Evolutionary conservation across 1,140 invertebrate genomes (phyloP), one percentile per base, ranked within the genome.

Genomic region (Nasonia longicornis): DNA sequence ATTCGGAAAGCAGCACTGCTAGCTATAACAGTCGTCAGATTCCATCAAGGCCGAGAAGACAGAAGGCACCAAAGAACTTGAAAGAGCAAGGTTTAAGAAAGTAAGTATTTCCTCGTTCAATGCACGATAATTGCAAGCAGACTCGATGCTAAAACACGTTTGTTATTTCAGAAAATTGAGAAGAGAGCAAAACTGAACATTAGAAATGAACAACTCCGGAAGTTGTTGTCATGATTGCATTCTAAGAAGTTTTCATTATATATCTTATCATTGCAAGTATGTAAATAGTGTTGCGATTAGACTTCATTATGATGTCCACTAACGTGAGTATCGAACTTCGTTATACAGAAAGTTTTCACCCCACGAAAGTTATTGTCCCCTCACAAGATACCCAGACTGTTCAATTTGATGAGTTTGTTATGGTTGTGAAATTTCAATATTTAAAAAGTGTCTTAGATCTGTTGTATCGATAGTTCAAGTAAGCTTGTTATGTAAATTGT

Each of bases 11-110:
- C 29, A 86, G 85, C 75, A 85, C 74, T 64, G 31, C 48, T 0
- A 87, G 86, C 81, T 48, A 10, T 22, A 77, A 14, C 35, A 84
- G 78, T 69, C 80, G 7, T 16, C 22, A 48, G 48, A n/a, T 72
- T 38, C 64, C 69, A 10, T 66, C 16, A 79, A 75, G 88, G 22
- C 87, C 87, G 16, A 87, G 82, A 82, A 83, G 88, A 67, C 84
- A 83, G 64, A 88, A 85, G 77, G 87, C 87, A 22, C 87, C 86
- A 10, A 69, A 67, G 11, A 86, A 81, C 78, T 82, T 88, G 1
- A 77, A 84, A 73, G 87, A 89, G 72, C 88, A 88, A 22, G 86
- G 6, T 42, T 85, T 88, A 31, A 69, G 1, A 38, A 87, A 77
- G 88, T 89, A 70, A 85, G 82, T 83, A 84, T 64, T 66, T 31